Evolutionary conservation across 2,888 invertebrate genomes (phyloP), one percentile per base, ranked within the genome.

Genomic region (Apodemia zela): DNA sequence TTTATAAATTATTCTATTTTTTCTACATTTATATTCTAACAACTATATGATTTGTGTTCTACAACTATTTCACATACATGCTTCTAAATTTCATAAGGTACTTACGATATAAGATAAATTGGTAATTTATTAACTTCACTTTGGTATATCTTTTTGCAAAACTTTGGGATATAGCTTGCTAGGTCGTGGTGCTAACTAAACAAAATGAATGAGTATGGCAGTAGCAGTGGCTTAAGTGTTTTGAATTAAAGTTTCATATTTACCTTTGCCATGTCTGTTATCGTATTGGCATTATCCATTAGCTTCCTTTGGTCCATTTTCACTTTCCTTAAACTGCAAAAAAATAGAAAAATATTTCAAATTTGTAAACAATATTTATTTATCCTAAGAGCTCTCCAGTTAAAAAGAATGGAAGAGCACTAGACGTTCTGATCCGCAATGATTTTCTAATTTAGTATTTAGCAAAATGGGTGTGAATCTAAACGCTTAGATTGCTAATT

Each of bases 181-280:
- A 18, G 18, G 17, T 49, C 18, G 17, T 49, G 57, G 83, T 85
- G 82, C 78, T 75, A 71, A 67, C 77, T 81, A 82, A 71, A 76
- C 79, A 82, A 85, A 79, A 89, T 85, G 84, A 77, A 78, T 79
- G 83, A 85, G 72, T 73, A 87, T 85, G 85, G 84, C 82, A 87
- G 83, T 88, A 89, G 88, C 89, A 79, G 78, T 66, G 67, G 63
- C 83, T 69, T 68, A 66, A 68, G 66, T 65, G 45, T 65, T 45
- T 58, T 63, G 62, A 67, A 59, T 59, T 65, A 61, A 68, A 73
- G 74, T 68, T 73, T 45, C 25, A 67, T 73, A 85, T 89, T 93
- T 94, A 99, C 99, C 96, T 99, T 99, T 78, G 99, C 99, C 97
- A 99, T 99, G 85, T 99, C 99, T 67, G 99, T 98, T 87, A 99